Evolutionary conservation across 2,888 invertebrate species (phyloP), one percentile per base, ranked within the genome.

Genomic region (Eristalinus sepulchralis): DNA sequence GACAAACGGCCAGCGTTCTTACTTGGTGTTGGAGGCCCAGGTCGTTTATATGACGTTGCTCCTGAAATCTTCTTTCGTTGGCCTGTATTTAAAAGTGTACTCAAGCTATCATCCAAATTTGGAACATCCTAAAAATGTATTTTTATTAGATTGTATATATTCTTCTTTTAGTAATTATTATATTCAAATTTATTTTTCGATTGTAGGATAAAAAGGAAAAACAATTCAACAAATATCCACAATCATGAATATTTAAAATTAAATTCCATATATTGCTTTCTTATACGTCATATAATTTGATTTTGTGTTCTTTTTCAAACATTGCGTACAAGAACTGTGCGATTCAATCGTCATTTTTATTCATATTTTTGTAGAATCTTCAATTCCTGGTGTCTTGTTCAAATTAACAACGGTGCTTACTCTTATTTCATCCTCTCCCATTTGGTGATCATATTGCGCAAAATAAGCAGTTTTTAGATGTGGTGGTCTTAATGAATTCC

Each of bases 381-480:
- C 63, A 53, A 78, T 79, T 76, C 83, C 76, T 72, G 83, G 72
- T 62, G 79, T 83, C 80, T 76, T 62, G 76, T 79, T 87, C 64
- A 78, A 80, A 76, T 68, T 76, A 71, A 67, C 33, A 76, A 80
- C 68, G 24, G 79, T 88, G 89, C 91, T 92, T 93, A 95, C 95
- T 93, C 95, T 95, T 39, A 95, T 93, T 88, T 95, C 95, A 77
- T 96, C 95, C 86, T 96, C 96, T 72, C 93, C 94, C 36, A 95
- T 91, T 1, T 92, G 91, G 83, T 95, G 93, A 91, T 96, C 96
- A 33, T 95, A 96, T 92, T 97, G 97, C 0, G 96, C 96, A 0
- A 97, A 96, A 92, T 97, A 97, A 0, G 96, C 95, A 88, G 96
- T 97, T 93, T 96, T 96, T 81, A 97, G 93, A 90, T 97, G 97